Evolutionary conservation across 2,797 vertebrate genomes (phyloP).

Genomic region (Sebastolobus alascanus): DNA sequence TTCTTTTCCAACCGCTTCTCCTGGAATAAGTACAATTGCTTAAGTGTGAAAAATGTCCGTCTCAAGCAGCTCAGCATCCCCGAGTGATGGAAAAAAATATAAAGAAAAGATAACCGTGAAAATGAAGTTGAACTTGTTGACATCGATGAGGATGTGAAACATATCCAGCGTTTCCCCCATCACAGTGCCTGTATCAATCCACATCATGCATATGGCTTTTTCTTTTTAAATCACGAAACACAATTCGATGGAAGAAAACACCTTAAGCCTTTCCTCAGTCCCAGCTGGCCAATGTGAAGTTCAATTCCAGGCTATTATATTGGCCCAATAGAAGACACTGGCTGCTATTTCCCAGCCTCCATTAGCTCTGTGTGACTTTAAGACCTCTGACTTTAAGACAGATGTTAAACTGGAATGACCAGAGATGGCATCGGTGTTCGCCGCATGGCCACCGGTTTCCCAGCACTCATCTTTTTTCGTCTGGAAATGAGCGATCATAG

Average conservation of each 20-base stretch:
- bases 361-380: constrained; percentile 52
- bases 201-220: constrained; percentile 17
- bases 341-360: constrained; percentile 25
- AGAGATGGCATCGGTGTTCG: constrained; percentile 25
- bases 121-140: constrained; percentile 22
- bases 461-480: background rate
- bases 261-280: constrained; percentile 29
- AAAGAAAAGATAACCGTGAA: background rate
- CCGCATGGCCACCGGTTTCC: background rate
- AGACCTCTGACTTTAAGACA: constrained; percentile 42
- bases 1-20: background rate
- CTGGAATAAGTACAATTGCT: background rate
- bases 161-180: background rate
- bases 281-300: constrained; percentile 44
- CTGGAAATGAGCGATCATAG: background rate
- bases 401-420: constrained; percentile 37
- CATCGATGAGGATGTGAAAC: constrained; percentile 3
- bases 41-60: background rate
- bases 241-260: constrained; percentile 9
- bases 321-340: constrained; percentile 20
- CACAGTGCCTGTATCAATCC: background rate
- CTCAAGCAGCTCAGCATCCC: background rate
- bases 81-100: background rate
- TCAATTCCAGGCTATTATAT: constrained; percentile 46
- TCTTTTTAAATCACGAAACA: constrained; percentile 14